These are phyloP conservation scores for Mellivora capensis DNA, from an alignment of 2,113 vertebrate species.

Conservation along the genomic window DNA sequence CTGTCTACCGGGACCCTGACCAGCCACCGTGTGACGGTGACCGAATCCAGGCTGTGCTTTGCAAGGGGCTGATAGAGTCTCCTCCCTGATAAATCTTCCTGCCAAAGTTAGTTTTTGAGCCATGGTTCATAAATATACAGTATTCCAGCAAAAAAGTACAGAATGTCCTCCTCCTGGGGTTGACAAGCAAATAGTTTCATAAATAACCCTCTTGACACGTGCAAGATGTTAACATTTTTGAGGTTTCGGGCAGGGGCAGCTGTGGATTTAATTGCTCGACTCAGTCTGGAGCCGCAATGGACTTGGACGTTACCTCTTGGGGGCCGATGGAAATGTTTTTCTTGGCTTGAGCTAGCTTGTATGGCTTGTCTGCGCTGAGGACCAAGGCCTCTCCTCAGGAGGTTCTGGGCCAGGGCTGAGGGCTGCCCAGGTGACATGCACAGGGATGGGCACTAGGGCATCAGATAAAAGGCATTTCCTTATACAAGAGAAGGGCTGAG, in stretches of 20 bases:
- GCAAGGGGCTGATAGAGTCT: slow-evolving; percentile 54
- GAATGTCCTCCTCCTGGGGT: slow-evolving; percentile 81
- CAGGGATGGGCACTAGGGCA: rapidly evolving
- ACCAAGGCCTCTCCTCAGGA: slow-evolving; percentile 1
- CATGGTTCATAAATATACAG: slow-evolving; percentile 80
- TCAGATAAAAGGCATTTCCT: neutral
- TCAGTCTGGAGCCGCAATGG: slow-evolving; percentile 59
- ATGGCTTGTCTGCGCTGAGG: neutral
- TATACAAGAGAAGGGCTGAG: neutral
- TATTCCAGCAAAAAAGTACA: slow-evolving; percentile 77
- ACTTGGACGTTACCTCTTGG: slow-evolving; percentile 52
- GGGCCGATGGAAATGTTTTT: slow-evolving; percentile 46
- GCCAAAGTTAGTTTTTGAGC: slow-evolving; percentile 77
- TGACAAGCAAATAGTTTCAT: slow-evolving; percentile 80
- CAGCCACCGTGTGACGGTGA: neutral
- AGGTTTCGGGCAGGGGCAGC: slow-evolving; percentile 68
- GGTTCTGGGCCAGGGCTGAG: neutral
- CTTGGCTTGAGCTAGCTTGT: slow-evolving; percentile 48
- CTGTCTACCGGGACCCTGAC: neutral
- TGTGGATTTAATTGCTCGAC: slow-evolving; percentile 57
- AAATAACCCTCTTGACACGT: slow-evolving; percentile 80
- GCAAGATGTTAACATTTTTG: slow-evolving; percentile 77
- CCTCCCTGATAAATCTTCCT: slow-evolving; percentile 69
- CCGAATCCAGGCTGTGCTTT: slow-evolving; percentile 38
- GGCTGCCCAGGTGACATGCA: neutral